phyloP scores from a whole-genome alignment of 2,113 vertebrate genomes.

The Coreoperca whiteheadi region DNA sequence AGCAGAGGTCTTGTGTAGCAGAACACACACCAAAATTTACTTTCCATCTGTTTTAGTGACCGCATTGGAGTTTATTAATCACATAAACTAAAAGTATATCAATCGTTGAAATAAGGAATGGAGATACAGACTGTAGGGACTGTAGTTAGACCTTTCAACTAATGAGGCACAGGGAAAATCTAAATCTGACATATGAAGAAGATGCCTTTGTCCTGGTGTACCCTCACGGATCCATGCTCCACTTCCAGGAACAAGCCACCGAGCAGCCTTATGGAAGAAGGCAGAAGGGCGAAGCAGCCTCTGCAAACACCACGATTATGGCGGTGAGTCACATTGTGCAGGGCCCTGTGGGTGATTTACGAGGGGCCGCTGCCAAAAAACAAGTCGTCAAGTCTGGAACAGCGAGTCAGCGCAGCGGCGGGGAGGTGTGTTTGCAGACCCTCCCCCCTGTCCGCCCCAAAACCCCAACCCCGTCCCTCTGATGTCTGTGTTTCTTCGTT shows the following conservation, averaged over 20 bases:
- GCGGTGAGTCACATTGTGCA: constrained; percentile 69
- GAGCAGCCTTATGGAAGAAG: constrained; percentile 19
- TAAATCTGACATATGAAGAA: background rate
- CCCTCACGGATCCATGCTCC: constrained; percentile 45
- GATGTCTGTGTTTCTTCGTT: constrained; percentile 86
- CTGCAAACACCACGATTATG: constrained; percentile 60
- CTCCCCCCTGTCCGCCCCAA: constrained; percentile 63
- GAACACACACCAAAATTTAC: background rate
- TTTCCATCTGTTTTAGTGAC: background rate
- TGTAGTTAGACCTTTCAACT: background rate
- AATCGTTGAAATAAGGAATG: background rate
- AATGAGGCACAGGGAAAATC: background rate
- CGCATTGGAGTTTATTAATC: background rate
- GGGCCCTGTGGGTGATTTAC: constrained; percentile 74
- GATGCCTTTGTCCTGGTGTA: constrained; percentile 13
- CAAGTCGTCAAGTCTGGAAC: constrained; percentile 80
- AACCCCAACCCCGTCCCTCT: constrained; percentile 74
- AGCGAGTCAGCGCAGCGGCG: constrained; percentile 61
- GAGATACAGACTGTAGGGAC: background rate
- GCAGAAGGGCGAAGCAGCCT: constrained; percentile 42
- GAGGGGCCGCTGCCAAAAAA: constrained; percentile 73
- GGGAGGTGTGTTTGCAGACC: constrained; percentile 81
- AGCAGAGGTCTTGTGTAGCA: background rate
- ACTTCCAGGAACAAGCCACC: constrained; percentile 68
- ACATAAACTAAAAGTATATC: background rate